phyloP scores from a whole-genome alignment of 2,888 invertebrate species.

The Nemurella pictetii region DNA sequence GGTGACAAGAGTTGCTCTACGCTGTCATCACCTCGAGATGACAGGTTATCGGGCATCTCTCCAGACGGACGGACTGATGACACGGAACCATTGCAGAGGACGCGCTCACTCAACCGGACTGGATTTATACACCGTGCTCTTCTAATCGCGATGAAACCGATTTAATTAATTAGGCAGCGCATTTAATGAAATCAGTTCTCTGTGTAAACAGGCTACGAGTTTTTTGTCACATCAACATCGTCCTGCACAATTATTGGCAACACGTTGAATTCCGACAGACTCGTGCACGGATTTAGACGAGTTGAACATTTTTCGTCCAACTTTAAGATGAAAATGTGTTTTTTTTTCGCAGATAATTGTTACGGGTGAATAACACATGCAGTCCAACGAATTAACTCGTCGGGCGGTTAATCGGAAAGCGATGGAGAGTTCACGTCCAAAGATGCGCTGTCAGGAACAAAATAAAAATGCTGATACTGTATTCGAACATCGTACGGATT shows the following conservation, averaged over 20 bases:
- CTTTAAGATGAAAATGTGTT: background rate
- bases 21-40: background rate
- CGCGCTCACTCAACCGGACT: background rate
- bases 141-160: background rate
- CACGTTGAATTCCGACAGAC: background rate
- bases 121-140: background rate
- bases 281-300: background rate
- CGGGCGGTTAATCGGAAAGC: background rate
- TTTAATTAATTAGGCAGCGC: background rate
- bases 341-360: too few relatives aligned
- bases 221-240: background rate
- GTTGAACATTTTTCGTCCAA: background rate
- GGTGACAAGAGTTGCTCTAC: background rate
- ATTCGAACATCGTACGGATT: slow-evolving; percentile 20
- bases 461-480: background rate
- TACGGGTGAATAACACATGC: background rate
- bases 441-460: slow-evolving; percentile 2
- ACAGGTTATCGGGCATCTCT: background rate
- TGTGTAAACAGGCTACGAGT: background rate
- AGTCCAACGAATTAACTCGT: background rate
- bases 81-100: background rate
- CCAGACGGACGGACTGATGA: background rate
- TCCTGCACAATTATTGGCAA: background rate
- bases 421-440: background rate
- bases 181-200: background rate